A percentile compares a stretch with the other conserved stretches of the same genome.
These are phyloP conservation scores for Chloroclysta siterata DNA, from an alignment of 2,888 invertebrate species.

Conservation along the genomic window DNA sequence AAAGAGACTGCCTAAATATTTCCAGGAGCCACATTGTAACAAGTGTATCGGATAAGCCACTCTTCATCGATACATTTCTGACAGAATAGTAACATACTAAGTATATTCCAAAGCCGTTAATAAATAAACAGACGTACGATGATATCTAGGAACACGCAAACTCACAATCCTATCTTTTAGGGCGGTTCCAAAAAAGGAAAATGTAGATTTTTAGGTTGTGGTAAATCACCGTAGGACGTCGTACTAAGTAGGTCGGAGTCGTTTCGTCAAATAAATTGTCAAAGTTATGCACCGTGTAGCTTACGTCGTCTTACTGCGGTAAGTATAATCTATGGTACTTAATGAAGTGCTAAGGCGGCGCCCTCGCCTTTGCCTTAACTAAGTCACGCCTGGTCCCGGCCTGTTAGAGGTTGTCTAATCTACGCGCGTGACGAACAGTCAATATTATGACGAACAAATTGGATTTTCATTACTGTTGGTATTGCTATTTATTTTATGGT, in stretches of 20 bases:
- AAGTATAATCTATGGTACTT: background rate
- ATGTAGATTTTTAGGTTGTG: no score
- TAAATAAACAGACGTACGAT: background rate
- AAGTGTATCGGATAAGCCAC: background rate
- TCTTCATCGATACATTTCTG: background rate
- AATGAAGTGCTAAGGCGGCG: slow-evolving; percentile 16
- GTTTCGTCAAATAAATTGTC: background rate
- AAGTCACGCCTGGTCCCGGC: background rate
- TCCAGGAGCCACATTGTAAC: slow-evolving; percentile 1
- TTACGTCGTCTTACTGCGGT: background rate
- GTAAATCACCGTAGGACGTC: no score
- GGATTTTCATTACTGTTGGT: slow-evolving; percentile 26
- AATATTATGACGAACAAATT: slow-evolving; percentile 38
- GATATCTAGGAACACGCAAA: background rate
- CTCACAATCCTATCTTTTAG: no score
- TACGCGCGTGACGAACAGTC: slow-evolving; percentile 15
- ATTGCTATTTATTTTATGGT: background rate
- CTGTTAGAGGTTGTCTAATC: slow-evolving; percentile 12
- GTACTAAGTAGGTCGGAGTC: background rate
- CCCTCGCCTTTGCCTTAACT: slow-evolving; percentile 6
- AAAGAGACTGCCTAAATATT: background rate
- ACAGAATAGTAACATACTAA: background rate
- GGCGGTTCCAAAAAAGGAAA: no score
- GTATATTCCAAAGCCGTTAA: background rate
- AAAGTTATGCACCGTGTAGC: background rate